Evolutionary conservation across 2,797 vertebrate species (phyloP).

Genomic region (Gymnothorax javanicus): DNA sequence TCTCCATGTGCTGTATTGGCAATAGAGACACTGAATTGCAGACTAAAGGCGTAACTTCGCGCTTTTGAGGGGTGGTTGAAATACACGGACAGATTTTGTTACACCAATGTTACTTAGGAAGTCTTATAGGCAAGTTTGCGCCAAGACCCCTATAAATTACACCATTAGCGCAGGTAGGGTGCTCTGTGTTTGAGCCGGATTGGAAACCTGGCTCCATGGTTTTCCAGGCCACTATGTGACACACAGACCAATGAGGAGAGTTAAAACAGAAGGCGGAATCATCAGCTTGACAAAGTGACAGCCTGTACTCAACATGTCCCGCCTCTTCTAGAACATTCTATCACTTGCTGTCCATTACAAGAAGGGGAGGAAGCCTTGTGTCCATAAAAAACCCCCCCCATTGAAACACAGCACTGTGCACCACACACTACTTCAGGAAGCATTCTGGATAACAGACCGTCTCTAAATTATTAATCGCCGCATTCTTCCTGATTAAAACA

Average conservation of each 20-base stretch:
- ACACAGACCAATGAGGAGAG: constrained; percentile 2
- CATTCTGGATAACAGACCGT: background rate
- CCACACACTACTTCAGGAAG: background rate
- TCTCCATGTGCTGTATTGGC: background rate
- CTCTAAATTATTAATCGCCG: background rate
- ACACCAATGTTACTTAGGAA: too few relatives aligned
- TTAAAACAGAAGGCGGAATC: constrained; percentile 10
- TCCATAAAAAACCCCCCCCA: background rate
- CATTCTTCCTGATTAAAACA: constrained; percentile 1
- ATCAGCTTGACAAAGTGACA: background rate
- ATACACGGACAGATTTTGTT: too few relatives aligned
- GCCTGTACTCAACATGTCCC: background rate
- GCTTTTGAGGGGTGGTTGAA: background rate
- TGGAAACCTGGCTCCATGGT: background rate
- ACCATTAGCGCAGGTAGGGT: constrained; percentile 20
- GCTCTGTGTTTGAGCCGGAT: constrained; percentile 9
- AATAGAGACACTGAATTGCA: too few relatives aligned
- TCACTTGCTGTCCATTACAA: background rate
- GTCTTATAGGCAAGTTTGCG: too few relatives aligned
- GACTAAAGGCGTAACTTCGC: background rate
- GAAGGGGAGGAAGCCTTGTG: background rate
- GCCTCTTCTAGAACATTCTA: background rate
- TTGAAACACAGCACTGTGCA: background rate
- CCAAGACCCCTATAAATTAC: constrained; percentile 1
- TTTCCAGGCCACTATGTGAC: background rate